Conservation (phyloP, 2,888 invertebrate genomes). For the Drosophila multiciliata region DNA sequence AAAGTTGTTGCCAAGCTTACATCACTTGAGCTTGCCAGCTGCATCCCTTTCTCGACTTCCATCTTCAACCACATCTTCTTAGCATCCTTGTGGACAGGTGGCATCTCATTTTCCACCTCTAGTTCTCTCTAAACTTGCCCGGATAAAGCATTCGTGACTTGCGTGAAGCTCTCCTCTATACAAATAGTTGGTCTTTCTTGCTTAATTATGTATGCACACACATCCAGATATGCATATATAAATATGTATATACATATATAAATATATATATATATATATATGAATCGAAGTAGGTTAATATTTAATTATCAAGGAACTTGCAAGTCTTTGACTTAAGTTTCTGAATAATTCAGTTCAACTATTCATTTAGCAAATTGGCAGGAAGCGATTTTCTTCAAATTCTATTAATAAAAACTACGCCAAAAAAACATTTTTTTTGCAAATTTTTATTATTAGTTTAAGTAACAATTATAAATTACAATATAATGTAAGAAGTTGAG, state of each 20-base stretch:
- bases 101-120: conserved; percentile 56
- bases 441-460: no score
- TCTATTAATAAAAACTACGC: no score
- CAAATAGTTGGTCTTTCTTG: conserved; percentile 40
- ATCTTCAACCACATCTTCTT: neutral
- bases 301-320: neutral
- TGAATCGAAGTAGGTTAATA: neutral
- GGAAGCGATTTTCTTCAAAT: no score
- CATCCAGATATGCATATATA: neutral
- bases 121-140: neutral
- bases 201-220: conserved; percentile 5
- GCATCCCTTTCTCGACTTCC: neutral
- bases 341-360: neutral
- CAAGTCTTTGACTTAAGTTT: neutral
- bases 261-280: neutral
- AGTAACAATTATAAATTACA: no score
- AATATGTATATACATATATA: neutral
- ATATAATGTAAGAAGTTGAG: no score
- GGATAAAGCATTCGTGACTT: conserved; percentile 15
- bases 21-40: conserved; percentile 59
- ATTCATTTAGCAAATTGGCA: neutral
- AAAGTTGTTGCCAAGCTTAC: conserved; percentile 60
- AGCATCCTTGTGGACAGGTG: conserved; percentile 60
- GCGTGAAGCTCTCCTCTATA: conserved; percentile 13
- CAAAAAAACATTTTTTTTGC: no score